Evolutionary conservation across 2,113 vertebrate genomes (phyloP).

Genomic region (Sinocyclocheilus grahami): DNA sequence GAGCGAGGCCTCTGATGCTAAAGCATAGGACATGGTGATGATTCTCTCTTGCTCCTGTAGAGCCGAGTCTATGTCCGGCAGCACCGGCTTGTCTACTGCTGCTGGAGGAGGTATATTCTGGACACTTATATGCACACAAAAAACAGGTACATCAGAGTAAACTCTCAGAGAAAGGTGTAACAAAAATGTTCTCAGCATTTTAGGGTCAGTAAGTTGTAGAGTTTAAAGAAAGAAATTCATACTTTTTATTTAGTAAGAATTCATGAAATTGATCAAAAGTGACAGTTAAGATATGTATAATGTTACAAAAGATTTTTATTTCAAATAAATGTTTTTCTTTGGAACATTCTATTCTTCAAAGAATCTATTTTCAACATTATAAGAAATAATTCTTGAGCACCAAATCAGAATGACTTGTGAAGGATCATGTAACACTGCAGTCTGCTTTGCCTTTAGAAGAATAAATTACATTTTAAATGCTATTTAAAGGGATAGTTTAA

Average conservation of each 20-base stretch:
- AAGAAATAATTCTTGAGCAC: too few relatives aligned
- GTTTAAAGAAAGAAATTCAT: neutral
- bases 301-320: neutral
- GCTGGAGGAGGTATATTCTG: conserved; percentile 82
- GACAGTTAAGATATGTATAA: neutral
- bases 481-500: neutral
- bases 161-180: neutral
- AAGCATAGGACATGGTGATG: conserved; percentile 94
- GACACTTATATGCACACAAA: conserved; percentile 73
- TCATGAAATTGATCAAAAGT: neutral
- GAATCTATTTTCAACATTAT: too few relatives aligned
- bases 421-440: neutral
- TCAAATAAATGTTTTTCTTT: neutral
- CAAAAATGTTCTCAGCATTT: neutral
- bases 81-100: conserved; percentile 78
- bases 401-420: neutral
- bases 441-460: neutral
- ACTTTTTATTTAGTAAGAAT: neutral
- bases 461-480: neutral
- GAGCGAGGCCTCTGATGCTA: conserved; percentile 95
- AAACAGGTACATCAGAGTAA: neutral
- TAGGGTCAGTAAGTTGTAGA: neutral
- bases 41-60: conserved; percentile 93
- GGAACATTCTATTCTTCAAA: too few relatives aligned
- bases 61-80: conserved; percentile 82